Percentiles rank a stretch among this genome's conserved stretches.
These are phyloP conservation scores for Physeter macrocephalus DNA, from an alignment of 2,113 vertebrate genomes.

Conservation along the genomic window DNA sequence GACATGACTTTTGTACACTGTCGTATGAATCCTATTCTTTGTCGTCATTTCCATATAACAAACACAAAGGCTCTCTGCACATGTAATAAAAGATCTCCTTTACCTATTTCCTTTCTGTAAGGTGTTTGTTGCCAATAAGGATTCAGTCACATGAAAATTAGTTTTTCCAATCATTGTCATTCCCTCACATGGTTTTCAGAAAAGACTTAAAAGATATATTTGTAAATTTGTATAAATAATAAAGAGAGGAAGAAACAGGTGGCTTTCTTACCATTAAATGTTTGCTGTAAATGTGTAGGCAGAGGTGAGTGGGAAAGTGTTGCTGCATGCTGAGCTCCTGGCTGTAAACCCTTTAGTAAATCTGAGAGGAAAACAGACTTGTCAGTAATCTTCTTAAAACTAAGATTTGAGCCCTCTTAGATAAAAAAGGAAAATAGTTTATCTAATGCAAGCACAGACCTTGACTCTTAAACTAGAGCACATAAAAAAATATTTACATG, in stretches of 20 bases:
- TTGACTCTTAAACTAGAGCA: neutral
- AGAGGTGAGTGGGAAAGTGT: slow-evolving; percentile 88
- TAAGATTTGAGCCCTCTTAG: neutral
- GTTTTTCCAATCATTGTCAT: neutral
- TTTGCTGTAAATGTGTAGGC: slow-evolving; percentile 95
- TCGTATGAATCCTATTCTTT: neutral
- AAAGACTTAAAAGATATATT: neutral
- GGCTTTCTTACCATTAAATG: slow-evolving; percentile 90
- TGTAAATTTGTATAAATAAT: neutral
- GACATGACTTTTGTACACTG: neutral
- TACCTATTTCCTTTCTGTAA: slow-evolving; percentile 3
- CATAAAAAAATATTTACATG: neutral
- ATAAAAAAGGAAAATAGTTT: neutral
- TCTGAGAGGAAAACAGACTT: slow-evolving; percentile 82
- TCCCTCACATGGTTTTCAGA: neutral
- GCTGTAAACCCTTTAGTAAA: slow-evolving; percentile 98
- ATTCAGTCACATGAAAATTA: neutral
- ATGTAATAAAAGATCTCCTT: neutral
- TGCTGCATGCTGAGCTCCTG: slow-evolving; percentile 89
- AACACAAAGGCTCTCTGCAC: neutral
- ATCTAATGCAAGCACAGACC: neutral
- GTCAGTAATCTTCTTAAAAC: slow-evolving; percentile 17
- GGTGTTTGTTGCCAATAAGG: neutral
- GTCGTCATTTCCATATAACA: neutral
- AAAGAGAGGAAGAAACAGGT: neutral